Conservation (phyloP, 1,140 invertebrate genomes). For the Arion vulgaris region DNA sequence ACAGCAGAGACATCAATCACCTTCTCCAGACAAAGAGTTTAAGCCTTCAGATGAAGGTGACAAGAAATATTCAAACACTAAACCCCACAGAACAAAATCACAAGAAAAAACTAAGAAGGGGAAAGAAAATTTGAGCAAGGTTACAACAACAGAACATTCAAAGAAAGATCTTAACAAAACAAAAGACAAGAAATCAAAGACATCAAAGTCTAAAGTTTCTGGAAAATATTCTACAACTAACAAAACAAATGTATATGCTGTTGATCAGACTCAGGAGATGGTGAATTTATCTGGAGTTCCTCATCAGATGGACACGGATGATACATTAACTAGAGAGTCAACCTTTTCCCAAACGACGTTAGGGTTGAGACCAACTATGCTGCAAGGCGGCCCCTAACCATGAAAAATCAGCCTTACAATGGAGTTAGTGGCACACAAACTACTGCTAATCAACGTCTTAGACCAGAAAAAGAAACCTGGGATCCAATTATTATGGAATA, state of each 20-base stretch:
- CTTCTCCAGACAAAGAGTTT: neutral
- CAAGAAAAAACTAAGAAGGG: conserved; percentile 24
- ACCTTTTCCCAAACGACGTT: neutral
- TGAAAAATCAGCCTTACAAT: neutral
- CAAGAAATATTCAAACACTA: conserved; percentile 11
- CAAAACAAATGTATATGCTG: neutral
- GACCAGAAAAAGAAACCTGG: conserved; percentile 41
- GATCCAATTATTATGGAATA: conserved; percentile 52
- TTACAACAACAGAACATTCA: neutral
- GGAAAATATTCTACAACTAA: neutral
- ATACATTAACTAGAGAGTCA: neutral
- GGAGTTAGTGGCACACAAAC: neutral
- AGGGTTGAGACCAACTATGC: neutral
- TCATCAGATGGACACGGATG: neutral
- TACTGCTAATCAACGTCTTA: neutral
- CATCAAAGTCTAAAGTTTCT: neutral
- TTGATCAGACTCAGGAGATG: neutral
- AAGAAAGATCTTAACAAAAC: neutral
- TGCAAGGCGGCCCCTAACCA: neutral
- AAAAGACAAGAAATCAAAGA: conserved; percentile 2
- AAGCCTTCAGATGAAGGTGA: neutral
- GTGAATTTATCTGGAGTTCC: neutral
- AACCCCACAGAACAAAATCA: conserved; percentile 31
- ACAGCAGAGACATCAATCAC: neutral
- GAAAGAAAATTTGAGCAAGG: neutral